These are phyloP conservation scores for Leucophenga montana DNA, from an alignment of 2,888 invertebrate species.

Conservation along the genomic window DNA sequence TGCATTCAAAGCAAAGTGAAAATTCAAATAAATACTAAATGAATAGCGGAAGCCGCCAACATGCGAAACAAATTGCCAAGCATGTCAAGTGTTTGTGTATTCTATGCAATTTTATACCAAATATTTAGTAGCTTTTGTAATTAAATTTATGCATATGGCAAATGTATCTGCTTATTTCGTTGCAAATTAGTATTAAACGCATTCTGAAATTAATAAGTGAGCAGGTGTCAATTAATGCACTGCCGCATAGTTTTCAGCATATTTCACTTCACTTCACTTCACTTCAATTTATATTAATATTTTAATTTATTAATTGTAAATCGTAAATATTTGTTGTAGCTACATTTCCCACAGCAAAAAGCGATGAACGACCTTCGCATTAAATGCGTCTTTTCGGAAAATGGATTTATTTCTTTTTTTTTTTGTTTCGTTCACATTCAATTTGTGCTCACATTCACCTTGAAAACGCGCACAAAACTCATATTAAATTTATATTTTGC, in stretches of 20 bases:
- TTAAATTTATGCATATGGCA: background rate
- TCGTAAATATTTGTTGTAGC: too few relatives aligned
- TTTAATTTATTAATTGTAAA: too few relatives aligned
- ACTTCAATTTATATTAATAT: too few relatives aligned
- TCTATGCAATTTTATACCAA: too few relatives aligned
- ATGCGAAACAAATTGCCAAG: slow-evolving; percentile 17
- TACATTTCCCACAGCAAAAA: background rate
- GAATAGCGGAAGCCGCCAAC: slow-evolving; percentile 5
- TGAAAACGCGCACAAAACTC: slow-evolving; percentile 12
- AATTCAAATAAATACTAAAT: background rate
- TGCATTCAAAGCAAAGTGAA: background rate
- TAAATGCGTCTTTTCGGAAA: too few relatives aligned
- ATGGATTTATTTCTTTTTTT: too few relatives aligned
- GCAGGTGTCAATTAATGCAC: too few relatives aligned
- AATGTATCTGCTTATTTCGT: background rate
- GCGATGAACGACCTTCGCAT: background rate
- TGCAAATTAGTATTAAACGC: background rate
- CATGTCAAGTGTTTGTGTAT: background rate
- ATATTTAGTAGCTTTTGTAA: background rate
- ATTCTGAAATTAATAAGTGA: too few relatives aligned
- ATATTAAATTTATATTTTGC: background rate
- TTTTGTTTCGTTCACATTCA: background rate
- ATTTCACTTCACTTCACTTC: too few relatives aligned
- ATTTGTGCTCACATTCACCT: slow-evolving; percentile 15
- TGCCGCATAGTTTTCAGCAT: too few relatives aligned